phyloP scores from a whole-genome alignment of 2,797 vertebrate genomes.

The Apogon talboti region DNA sequence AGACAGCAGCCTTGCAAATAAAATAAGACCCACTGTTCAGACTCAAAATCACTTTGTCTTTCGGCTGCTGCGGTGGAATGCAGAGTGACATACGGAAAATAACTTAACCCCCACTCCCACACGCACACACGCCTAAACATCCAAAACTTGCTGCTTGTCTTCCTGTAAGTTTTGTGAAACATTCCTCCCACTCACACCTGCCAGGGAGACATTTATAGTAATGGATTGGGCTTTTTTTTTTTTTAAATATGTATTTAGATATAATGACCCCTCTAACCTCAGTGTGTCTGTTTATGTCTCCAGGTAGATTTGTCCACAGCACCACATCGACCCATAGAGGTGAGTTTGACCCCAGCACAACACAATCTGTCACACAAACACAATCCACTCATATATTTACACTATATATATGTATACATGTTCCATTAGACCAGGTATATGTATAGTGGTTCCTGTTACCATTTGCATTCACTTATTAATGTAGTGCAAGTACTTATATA shows the following conservation, averaged over 20 bases:
- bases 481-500: too few relatives aligned
- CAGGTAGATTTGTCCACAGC: slow-evolving; percentile 82
- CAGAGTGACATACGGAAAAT: slow-evolving; percentile 45
- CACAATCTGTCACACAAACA: background rate
- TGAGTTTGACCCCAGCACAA: slow-evolving; percentile 64
- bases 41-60: slow-evolving; percentile 16
- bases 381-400: too few relatives aligned
- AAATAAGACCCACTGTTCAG: background rate
- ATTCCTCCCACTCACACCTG: slow-evolving; percentile 43
- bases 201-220: background rate
- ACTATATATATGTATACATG: too few relatives aligned
- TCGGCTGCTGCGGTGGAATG: slow-evolving; percentile 41
- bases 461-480: too few relatives aligned
- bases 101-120: slow-evolving; percentile 36
- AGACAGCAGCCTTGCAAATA: slow-evolving; percentile 1
- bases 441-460: too few relatives aligned
- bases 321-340: slow-evolving; percentile 79
- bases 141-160: slow-evolving; percentile 5
- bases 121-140: slow-evolving; percentile 6
- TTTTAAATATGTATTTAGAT: background rate
- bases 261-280: slow-evolving; percentile 28
- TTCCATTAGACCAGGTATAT: too few relatives aligned
- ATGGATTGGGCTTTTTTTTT: background rate
- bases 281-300: slow-evolving; percentile 53
- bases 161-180: slow-evolving; percentile 15